These are phyloP conservation scores for Sebastiscus albofasciatus DNA, from an alignment of 2,797 vertebrate genomes.

Conservation along the genomic window DNA sequence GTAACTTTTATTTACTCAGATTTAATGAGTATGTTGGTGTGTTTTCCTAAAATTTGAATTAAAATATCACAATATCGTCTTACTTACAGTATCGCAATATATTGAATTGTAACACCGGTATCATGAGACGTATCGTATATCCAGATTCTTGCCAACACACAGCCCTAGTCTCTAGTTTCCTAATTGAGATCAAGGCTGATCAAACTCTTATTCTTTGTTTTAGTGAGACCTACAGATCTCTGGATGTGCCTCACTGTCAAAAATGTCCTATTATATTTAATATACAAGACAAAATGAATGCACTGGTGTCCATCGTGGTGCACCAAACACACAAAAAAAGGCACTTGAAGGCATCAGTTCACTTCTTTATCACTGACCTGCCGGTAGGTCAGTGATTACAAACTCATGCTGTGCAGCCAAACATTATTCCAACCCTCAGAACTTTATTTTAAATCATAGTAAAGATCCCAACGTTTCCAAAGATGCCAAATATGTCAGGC, in stretches of 20 bases:
- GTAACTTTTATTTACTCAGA: too few species aligned
- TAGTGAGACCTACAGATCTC: neutral
- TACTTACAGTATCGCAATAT: too few species aligned
- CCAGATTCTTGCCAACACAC: too few species aligned
- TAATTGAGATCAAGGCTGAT: neutral
- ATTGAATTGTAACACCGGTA: fast-evolving
- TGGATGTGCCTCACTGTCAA: neutral
- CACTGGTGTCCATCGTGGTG: neutral
- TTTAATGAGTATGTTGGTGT: too few species aligned
- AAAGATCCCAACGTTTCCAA: neutral
- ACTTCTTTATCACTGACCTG: too few species aligned
- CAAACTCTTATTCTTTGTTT: neutral
- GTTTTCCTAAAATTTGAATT: too few species aligned
- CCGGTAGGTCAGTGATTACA: neutral
- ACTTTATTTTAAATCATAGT: neutral
- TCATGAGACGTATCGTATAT: fast-evolving
- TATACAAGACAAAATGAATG: neutral
- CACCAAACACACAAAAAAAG: neutral
- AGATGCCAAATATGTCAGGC: neutral
- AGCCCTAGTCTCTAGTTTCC: neutral
- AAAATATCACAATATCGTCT: too few species aligned
- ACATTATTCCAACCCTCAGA: neutral
- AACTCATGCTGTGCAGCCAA: neutral
- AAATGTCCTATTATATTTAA: neutral
- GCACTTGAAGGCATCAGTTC: too few species aligned